Base-by-base conservation (phyloP, 2,888 invertebrate species). In the Plebejus argus region DNA sequence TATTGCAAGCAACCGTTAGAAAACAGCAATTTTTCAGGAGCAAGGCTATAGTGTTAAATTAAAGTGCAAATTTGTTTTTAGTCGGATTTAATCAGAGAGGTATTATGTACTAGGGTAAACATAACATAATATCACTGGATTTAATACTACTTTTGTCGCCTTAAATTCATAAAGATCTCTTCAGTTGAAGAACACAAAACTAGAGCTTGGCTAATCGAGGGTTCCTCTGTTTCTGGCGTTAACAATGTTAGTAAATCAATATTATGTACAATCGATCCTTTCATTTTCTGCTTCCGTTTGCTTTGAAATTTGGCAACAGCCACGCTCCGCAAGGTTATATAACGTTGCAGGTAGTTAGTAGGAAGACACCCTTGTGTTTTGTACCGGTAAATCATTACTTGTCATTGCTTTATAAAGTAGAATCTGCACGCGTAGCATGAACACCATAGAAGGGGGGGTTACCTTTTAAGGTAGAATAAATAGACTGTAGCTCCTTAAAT, bases 291-390 rank as follows among this genome's bases (percentile, higher is more conserved):
- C 84, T 88, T 81, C 78, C 71, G 76, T 77, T 53, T 61, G 74
- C 86, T 86, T 85, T 88, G 87, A 86, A 88, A 89, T 80, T 92
- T 92, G 92, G 91, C 91, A 92, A 85, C 86, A 82, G 85, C 86
- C 88, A 87, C 86, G 85, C 86, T 89, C 90, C 87, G 91, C 91
- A 87, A 90, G 88, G 86, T 84, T 82, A 90, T 87, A 86, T 90
- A 91, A 93, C 87, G 87, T 83, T 93, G 93, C 93, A 92, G 92
- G 89, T 91, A 89, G 84, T 23, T 12, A 23, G 61, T 23, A 61
- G 23, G 61, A 20, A 61, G 23, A 23, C 23, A 10, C 1, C 61
- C 3, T 71, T 56, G 49, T 70, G 39, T 70, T 71, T 18, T 70
- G 61, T 20, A 23, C 10, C 20, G 23, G 8, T 23, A 23, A 23